Conservation (phyloP, 2,888 invertebrate species). For the Camponotus fellah region DNA sequence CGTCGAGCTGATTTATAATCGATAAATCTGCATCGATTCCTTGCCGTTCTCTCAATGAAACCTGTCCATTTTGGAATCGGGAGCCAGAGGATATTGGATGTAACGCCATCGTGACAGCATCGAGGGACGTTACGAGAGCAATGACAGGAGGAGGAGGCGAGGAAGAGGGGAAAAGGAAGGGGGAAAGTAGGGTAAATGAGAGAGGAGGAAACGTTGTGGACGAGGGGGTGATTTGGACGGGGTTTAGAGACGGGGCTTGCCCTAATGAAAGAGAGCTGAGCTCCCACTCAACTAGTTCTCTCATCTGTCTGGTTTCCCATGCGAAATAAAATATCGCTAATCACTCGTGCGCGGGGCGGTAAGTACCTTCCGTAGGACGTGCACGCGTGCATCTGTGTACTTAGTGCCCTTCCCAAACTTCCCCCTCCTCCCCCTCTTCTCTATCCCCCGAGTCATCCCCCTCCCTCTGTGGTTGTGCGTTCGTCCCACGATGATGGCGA, state of each 20-base stretch:
- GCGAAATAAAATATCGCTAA: slow-evolving; percentile 86
- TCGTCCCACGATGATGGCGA: slow-evolving; percentile 65
- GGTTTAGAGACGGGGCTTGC: slow-evolving; percentile 72
- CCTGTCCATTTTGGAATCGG: slow-evolving; percentile 76
- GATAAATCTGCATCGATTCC: slow-evolving; percentile 31
- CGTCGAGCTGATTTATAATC: slow-evolving; percentile 34
- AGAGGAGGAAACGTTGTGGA: slow-evolving; percentile 66
- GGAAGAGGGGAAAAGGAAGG: slow-evolving; percentile 40
- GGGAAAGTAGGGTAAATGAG: slow-evolving; percentile 2
- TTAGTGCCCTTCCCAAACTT: slow-evolving; percentile 58
- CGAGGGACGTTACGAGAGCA: slow-evolving; percentile 63
- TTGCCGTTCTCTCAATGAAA: slow-evolving; percentile 63
- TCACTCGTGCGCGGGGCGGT: slow-evolving; percentile 84
- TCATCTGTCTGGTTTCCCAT: slow-evolving; percentile 86
- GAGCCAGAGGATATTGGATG: slow-evolving; percentile 80
- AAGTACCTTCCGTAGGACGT: slow-evolving; percentile 71
- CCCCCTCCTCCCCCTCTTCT: slow-evolving; percentile 28
- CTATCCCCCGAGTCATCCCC: slow-evolving; percentile 37
- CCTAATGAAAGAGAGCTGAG: slow-evolving; percentile 84
- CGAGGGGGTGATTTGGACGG: slow-evolving; percentile 59
- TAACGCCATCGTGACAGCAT: slow-evolving; percentile 81
- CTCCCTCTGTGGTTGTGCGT: slow-evolving; percentile 21
- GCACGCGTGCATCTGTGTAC: slow-evolving; percentile 77
- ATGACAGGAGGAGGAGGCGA: slow-evolving; percentile 45
- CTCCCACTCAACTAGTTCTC: slow-evolving; percentile 86